A percentile compares a stretch with the other conserved stretches of the same genome.
phyloP scores from a whole-genome alignment of 2,113 vertebrate genomes.

The Ellobius talpinus region DNA sequence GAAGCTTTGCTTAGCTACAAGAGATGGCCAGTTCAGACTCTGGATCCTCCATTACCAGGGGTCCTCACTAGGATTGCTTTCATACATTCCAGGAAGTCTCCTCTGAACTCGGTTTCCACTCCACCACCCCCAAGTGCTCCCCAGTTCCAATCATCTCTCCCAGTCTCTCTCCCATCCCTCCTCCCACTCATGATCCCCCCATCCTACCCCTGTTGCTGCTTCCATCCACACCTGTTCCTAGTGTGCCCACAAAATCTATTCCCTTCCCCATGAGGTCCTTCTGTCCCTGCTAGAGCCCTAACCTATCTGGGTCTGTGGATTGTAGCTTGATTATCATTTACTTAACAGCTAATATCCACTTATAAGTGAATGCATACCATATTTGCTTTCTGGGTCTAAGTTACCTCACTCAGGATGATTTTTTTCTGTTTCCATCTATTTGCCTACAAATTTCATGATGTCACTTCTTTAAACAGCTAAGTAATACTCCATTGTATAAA shows the following conservation, averaged over 20 bases:
- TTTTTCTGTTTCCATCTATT: not conserved
- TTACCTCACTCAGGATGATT: not conserved
- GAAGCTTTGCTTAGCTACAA: not conserved
- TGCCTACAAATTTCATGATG: not conserved
- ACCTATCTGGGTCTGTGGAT: not conserved
- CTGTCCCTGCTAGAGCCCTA: not conserved
- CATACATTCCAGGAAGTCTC: not conserved
- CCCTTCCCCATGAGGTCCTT: not conserved
- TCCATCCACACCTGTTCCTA: not conserved
- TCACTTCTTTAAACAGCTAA: not conserved
- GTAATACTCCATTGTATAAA: not conserved
- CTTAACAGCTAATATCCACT: not conserved
- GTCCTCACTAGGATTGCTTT: not conserved
- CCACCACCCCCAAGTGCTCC: not conserved
- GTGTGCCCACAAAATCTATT: not conserved
- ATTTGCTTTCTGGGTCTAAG: not conserved
- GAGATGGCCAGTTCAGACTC: not conserved
- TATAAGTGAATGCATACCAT: not conserved
- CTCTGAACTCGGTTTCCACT: not conserved
- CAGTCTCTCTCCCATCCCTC: not conserved
- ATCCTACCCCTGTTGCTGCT: not conserved
- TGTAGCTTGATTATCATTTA: not conserved
- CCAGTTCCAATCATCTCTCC: not conserved
- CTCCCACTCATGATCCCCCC: not conserved
- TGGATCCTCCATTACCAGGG: not conserved